Base-by-base conservation (phyloP, 2,888 invertebrate genomes). In the Isoperla grammatica region DNA sequence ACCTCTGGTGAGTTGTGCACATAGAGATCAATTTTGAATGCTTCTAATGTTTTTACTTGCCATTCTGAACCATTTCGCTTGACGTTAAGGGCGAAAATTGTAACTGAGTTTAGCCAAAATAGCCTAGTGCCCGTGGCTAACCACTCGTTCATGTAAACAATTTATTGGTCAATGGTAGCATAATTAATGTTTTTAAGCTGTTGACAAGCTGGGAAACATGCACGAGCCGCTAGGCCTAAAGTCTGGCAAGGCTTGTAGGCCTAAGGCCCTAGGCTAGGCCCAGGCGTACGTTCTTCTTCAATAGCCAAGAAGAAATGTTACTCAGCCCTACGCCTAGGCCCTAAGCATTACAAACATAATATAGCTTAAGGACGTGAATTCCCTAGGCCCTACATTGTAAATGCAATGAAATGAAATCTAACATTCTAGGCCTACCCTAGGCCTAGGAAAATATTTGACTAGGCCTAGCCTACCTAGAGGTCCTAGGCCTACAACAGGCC, bases 381-480 rank as follows among this genome's bases (percentile, higher is more conserved):
- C n/a, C n/a, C n/a, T n/a, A n/a, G n/a, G n/a, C n/a, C n/a, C n/a
- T n/a, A n/a, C n/a, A n/a, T n/a, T n/a, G n/a, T n/a, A n/a, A n/a
- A n/a, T n/a, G n/a, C n/a, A n/a, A n/a, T n/a, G n/a, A n/a, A n/a
- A n/a, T n/a, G n/a, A n/a, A n/a, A 50, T 6, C 4, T 46, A 15
- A 46, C 11, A 75, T 77, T 78, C 79, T 75, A 78, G 78, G 78
- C 78, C 79, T 79, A 79, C 79, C 78, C 78, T 77, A 79, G 78
- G 78, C 78, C 79, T 79, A 79, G n/a, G n/a, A n/a, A n/a, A n/a
- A 11, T 3, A 6, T 17, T 4, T 4, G 19, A 17, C 15, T 11
- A 17, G 5, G 17, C 6, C 5, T 46, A 46, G 22, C 48, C 11
- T 22, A 13, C 12, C 2, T 48, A 2, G 11, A 35, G 12, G 23